Base-by-base conservation (phyloP, 2,888 invertebrate genomes). In the Cremastinae sp. region DNA sequence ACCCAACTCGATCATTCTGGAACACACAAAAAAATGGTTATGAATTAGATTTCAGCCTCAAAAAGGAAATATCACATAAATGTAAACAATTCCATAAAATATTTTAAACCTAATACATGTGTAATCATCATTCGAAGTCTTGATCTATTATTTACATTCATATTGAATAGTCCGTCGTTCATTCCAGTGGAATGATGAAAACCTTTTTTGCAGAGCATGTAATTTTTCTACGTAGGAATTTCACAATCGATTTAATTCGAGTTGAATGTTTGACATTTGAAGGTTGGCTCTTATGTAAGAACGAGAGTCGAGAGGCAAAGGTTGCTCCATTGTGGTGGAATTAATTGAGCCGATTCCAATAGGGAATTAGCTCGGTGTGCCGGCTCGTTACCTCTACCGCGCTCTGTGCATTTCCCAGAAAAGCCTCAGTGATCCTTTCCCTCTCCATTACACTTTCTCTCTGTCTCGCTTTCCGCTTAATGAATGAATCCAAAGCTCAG, bases 1-100 rank as follows among this genome's bases (percentile, higher is more conserved):
- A 81, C 79, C 83, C 87, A 86, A 85, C 83, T 80, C 78, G 79
- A 77, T 85, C 80, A 81, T 79, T 80, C 87, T 88, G 83, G 84
- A 87, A 75, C 41, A 14, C 22, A 41, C n/a, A 37, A 66, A 45
- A 12, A 43, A 12, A 2, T 14, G 47, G 14, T 28, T 28, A 28
- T 28, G 28, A 28, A 28, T 28, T 28, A 5, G 2, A 28, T 28
- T 12, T 43, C 12, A 16, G 16, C 7, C 9, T 12, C 12, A 7
- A 45, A 45, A 45, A 12, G 12, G 12, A 45, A n/a, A n/a, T n/a
- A n/a, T n/a, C n/a, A n/a, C n/a, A n/a, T n/a, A n/a, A n/a, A n/a
- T n/a, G n/a, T n/a, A n/a, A n/a, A n/a, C n/a, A n/a, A n/a, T n/a
- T n/a, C n/a, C n/a, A n/a, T n/a, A n/a, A n/a, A n/a, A n/a, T n/a